Base-by-base conservation (phyloP, 2,113 vertebrate genomes). In the Struthidea cinerea region DNA sequence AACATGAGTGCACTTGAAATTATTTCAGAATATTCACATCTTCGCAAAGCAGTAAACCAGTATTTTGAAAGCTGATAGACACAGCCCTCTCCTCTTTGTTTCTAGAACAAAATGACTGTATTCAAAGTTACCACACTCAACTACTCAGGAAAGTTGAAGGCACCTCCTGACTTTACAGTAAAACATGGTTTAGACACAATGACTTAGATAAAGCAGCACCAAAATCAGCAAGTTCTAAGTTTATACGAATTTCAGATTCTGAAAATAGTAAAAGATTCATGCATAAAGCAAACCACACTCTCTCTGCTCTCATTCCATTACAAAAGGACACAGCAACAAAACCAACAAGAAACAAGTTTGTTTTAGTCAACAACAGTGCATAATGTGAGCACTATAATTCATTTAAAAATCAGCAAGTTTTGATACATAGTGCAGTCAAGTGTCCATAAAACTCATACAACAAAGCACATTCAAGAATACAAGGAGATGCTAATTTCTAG, bases 351-450 rank as follows among this genome's bases (percentile, higher is more conserved):
- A 69, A 35, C 8, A 46, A 65, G 10, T 9, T 16, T 70, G 18
- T 7, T 52, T 37, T 35, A 7, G 10, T 89, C 50, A 81, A 49
- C 5, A 55, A 22, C 3, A 11, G 4, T 19, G 11, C 30, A 39
- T 20, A 74, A 84, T 39, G 42, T 0, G 0, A 13, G 20, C 10
- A 53, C 26, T 26, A 0, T 16, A 84, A 35, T 90, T 69, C 0
- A 80, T 37, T 86, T 42, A 22, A 69, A 85, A 81, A 24, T 0
- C 12, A 57, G 5, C 7, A 75, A 30, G 26, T 88, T 88, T 53
- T 46, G 42, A 92, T 35, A 39, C 30, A 67, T 46, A 77, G 74
- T 49, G 11, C 10, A 52, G 35, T 27, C 17, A 71, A 32, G 17
- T 28, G 7, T 37, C 79, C 50, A 33, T 13, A 64, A 83, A 61